Evolutionary conservation across 2,797 vertebrate genomes (phyloP).

Genomic region (Neosalanx taihuensis): DNA sequence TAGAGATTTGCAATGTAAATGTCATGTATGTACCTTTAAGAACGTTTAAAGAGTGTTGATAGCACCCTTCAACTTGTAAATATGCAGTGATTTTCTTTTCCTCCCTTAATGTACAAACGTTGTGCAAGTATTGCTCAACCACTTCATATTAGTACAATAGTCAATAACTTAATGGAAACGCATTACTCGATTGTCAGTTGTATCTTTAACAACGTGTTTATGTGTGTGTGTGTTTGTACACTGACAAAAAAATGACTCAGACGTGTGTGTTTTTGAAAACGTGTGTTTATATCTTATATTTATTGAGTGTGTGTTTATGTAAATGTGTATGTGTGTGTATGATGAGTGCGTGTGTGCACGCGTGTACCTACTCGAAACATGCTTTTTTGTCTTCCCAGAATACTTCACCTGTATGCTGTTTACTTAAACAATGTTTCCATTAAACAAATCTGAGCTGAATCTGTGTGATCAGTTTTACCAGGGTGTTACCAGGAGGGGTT

Average conservation of each 20-base stretch:
- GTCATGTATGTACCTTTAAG: conserved; percentile 52
- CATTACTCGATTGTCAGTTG: conserved; percentile 38
- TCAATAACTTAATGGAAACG: conserved; percentile 27
- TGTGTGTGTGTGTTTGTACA: conserved; percentile 21
- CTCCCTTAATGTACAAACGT: conserved; percentile 50
- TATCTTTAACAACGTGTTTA: conserved; percentile 33
- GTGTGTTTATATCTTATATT: conserved; percentile 32
- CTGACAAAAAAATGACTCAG: too few species aligned
- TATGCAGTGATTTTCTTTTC: conserved; percentile 57
- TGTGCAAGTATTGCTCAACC: conserved; percentile 37
- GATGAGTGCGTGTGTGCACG: conserved; percentile 29
- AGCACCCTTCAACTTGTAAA: conserved; percentile 56
- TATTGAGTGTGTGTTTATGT: conserved; percentile 27
- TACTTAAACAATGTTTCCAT: conserved; percentile 55
- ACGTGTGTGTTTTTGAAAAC: neutral
- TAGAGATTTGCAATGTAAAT: conserved; percentile 49
- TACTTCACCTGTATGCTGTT: conserved; percentile 47
- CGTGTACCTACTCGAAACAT: neutral
- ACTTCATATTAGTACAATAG: conserved; percentile 30
- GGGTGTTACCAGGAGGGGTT: neutral
- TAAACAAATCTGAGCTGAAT: conserved; percentile 47
- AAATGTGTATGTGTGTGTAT: conserved; percentile 29
- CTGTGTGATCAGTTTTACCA: neutral
- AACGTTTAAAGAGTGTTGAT: conserved; percentile 41
- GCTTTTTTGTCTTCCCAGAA: conserved; percentile 39